These are phyloP conservation scores for Heliconius ethilla DNA, from an alignment of 2,888 invertebrate species.

Conservation along the genomic window DNA sequence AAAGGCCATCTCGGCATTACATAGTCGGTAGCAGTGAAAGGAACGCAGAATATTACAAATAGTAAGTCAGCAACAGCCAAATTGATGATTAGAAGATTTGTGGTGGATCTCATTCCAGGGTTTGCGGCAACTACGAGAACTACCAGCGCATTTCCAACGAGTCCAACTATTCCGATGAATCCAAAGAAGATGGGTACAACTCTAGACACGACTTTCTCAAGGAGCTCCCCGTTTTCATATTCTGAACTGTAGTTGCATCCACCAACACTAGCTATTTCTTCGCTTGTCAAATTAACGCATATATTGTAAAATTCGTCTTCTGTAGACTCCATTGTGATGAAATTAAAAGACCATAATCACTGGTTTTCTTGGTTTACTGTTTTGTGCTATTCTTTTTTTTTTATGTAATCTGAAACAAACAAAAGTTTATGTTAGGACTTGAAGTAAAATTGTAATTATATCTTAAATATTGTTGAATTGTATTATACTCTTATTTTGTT, in stretches of 20 bases:
- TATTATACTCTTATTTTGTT: no score
- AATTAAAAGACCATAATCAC: slow-evolving; percentile 40
- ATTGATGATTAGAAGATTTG: slow-evolving; percentile 95
- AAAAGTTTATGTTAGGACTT: background rate
- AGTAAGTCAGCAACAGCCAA: slow-evolving; percentile 94
- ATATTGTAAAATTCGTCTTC: slow-evolving; percentile 75
- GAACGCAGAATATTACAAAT: slow-evolving; percentile 96
- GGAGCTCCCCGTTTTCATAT: slow-evolving; percentile 76
- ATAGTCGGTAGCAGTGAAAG: slow-evolving; percentile 95
- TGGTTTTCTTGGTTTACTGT: slow-evolving; percentile 32
- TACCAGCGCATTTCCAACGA: slow-evolving; percentile 93
- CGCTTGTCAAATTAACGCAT: slow-evolving; percentile 70
- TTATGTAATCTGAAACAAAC: slow-evolving; percentile 52
- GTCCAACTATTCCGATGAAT: slow-evolving; percentile 91
- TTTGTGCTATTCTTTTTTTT: slow-evolving; percentile 26
- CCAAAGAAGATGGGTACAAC: slow-evolving; percentile 92
- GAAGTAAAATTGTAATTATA: background rate
- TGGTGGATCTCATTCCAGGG: slow-evolving; percentile 95
- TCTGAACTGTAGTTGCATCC: slow-evolving; percentile 72
- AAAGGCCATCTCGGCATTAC: slow-evolving; percentile 95
- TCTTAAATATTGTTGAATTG: background rate
- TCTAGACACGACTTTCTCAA: slow-evolving; percentile 85
- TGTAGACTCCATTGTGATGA: slow-evolving; percentile 65
- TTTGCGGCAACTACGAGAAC: slow-evolving; percentile 94
- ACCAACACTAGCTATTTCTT: slow-evolving; percentile 60